Conservation (phyloP, 2,888 invertebrate genomes). For the Drosophila emarginata region DNA sequence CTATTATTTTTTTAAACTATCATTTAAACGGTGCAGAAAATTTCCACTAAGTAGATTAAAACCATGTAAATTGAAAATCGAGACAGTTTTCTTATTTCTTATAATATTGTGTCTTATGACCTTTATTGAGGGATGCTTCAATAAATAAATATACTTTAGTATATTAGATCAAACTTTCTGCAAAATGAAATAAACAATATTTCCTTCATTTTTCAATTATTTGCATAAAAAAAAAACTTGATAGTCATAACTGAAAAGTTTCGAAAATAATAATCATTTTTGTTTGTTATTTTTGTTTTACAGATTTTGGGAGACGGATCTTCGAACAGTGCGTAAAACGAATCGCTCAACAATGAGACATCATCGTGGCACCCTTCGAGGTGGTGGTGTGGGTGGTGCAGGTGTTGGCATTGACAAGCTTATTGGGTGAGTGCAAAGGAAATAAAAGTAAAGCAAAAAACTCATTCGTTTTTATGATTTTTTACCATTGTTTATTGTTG, state of each 20-base stretch:
- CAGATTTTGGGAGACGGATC: constrained; percentile 90
- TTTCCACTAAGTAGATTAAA: too few relatives aligned
- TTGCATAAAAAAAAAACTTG: neutral
- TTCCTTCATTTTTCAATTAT: neutral
- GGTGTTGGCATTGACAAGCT: constrained; percentile 54
- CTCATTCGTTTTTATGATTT: constrained; percentile 56
- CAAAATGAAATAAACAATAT: neutral
- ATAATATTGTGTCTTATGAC: too few relatives aligned
- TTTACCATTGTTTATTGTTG: constrained; percentile 66
- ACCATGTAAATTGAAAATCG: too few relatives aligned
- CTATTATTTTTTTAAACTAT: too few relatives aligned
- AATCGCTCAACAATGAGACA: constrained; percentile 85
- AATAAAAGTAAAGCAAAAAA: neutral
- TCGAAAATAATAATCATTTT: neutral
- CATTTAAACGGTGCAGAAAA: too few relatives aligned
- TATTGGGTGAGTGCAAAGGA: constrained; percentile 51
- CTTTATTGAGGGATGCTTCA: too few relatives aligned
- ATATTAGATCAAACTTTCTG: neutral
- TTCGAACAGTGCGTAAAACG: constrained; percentile 88
- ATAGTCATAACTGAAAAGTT: neutral
- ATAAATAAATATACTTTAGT: too few relatives aligned
- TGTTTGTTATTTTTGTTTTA: constrained; percentile 12
- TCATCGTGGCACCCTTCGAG: constrained; percentile 56
- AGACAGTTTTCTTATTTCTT: too few relatives aligned
- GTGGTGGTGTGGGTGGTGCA: constrained; percentile 32